phyloP scores from a whole-genome alignment of 2,797 vertebrate genomes.

The Gadopsis marmoratus region DNA sequence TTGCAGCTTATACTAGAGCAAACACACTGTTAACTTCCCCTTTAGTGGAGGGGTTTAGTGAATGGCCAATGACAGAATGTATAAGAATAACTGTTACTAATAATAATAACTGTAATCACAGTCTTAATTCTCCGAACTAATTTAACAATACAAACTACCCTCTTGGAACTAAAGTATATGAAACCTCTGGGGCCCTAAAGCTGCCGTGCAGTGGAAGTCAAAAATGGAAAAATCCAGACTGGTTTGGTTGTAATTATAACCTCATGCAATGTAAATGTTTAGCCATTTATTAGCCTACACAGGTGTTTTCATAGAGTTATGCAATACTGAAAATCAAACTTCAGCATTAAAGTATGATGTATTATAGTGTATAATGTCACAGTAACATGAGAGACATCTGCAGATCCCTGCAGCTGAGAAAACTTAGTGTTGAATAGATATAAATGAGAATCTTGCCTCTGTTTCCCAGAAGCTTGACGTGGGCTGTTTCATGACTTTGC shows the following conservation, averaged over 20 bases:
- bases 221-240: constrained; percentile 2
- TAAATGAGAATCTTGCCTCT: constrained; percentile 37
- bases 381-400: constrained; percentile 46
- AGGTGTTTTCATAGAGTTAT: constrained; percentile 49
- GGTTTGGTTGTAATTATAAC: constrained; percentile 31
- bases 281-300: constrained; percentile 32
- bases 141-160: constrained; percentile 5
- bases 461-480: constrained; percentile 42
- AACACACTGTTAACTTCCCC: neutral
- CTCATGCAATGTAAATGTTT: constrained; percentile 60
- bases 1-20: too few species aligned
- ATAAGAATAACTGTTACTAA: neutral
- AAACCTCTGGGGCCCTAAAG: constrained; percentile 6
- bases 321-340: constrained; percentile 35
- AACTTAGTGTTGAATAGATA: constrained; percentile 42
- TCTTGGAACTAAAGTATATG: neutral
- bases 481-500: constrained; percentile 17
- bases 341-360: constrained; percentile 38
- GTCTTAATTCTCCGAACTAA: neutral
- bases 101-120: neutral
- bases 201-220: constrained; percentile 10
- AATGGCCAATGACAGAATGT: neutral
- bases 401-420: constrained; percentile 64
- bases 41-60: neutral
- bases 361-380: constrained; percentile 35